phyloP scores from a whole-genome alignment of 2,888 invertebrate genomes.

The Ennomos quercinarius region DNA sequence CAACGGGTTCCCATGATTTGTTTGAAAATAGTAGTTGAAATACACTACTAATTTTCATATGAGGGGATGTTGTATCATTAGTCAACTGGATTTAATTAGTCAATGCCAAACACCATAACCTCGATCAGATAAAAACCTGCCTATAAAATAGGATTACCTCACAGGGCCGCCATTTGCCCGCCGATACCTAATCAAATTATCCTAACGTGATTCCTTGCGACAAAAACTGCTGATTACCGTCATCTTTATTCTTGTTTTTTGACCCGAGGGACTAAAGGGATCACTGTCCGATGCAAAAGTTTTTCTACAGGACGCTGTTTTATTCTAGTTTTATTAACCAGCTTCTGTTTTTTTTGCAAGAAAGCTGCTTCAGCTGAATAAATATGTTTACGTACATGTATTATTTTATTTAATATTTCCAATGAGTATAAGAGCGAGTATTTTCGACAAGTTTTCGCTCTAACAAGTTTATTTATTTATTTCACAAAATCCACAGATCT shows the following conservation, averaged over 20 bases:
- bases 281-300: constrained; percentile 62
- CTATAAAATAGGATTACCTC: constrained; percentile 76
- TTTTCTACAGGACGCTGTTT: constrained; percentile 42
- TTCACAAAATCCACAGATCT: too few relatives aligned
- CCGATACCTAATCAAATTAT: constrained; percentile 81
- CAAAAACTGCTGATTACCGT: constrained; percentile 79
- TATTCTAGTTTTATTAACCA: constrained; percentile 39
- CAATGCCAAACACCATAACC: too few relatives aligned
- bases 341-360: constrained; percentile 9
- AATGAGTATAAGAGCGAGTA: too few relatives aligned
- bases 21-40: too few relatives aligned
- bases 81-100: too few relatives aligned
- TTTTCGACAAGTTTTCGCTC: too few relatives aligned
- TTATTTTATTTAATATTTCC: too few relatives aligned
- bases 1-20: too few relatives aligned
- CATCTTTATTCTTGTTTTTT: constrained; percentile 53
- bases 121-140: constrained; percentile 66
- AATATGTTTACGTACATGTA: not conserved
- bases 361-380: constrained; percentile 7
- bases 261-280: constrained; percentile 63
- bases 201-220: constrained; percentile 72
- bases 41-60: too few relatives aligned
- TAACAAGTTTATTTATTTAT: too few relatives aligned
- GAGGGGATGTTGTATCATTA: too few relatives aligned
- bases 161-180: constrained; percentile 71